phyloP scores from a whole-genome alignment of 2,888 invertebrate genomes.

The Leptogaster cylindrica region DNA sequence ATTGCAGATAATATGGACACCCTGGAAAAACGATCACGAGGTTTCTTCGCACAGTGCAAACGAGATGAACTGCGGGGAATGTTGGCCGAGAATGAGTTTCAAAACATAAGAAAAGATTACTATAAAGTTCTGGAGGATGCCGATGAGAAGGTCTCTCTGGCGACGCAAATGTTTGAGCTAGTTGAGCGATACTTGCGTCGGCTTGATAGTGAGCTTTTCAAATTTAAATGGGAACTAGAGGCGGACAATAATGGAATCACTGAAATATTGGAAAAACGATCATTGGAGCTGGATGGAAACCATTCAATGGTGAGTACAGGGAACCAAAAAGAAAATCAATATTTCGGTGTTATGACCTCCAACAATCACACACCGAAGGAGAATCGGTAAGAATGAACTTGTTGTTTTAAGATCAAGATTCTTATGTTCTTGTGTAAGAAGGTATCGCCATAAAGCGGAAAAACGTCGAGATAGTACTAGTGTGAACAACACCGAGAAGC shows the following conservation, averaged over 20 bases:
- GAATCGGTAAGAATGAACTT: conserved; percentile 31
- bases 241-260: conserved; percentile 99
- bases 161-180: conserved; percentile 92
- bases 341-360: conserved; percentile 58
- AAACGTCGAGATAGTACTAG: conserved; percentile 75
- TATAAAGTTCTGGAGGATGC: conserved; percentile 92
- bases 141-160: conserved; percentile 94
- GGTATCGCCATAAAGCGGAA: conserved; percentile 72
- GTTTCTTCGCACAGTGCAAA: conserved; percentile 85
- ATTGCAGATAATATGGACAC: conserved; percentile 85
- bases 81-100: conserved; percentile 82
- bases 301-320: conserved; percentile 65
- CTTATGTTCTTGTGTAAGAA: conserved; percentile 48
- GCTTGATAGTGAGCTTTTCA: conserved; percentile 86
- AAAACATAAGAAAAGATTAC: conserved; percentile 84
- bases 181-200: conserved; percentile 91
- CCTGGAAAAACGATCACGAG: conserved; percentile 85
- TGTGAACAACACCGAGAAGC: conserved; percentile 58
- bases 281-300: conserved; percentile 79
- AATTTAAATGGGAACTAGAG: conserved; percentile 98
- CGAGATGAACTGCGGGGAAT: conserved; percentile 74
- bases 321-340: conserved; percentile 86
- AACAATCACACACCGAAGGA: conserved; percentile 50
- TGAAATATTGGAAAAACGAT: conserved; percentile 91
- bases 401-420: neutral